Base-by-base conservation (phyloP, 2,797 vertebrate genomes). In the Arctocebus calabarensis region DNA sequence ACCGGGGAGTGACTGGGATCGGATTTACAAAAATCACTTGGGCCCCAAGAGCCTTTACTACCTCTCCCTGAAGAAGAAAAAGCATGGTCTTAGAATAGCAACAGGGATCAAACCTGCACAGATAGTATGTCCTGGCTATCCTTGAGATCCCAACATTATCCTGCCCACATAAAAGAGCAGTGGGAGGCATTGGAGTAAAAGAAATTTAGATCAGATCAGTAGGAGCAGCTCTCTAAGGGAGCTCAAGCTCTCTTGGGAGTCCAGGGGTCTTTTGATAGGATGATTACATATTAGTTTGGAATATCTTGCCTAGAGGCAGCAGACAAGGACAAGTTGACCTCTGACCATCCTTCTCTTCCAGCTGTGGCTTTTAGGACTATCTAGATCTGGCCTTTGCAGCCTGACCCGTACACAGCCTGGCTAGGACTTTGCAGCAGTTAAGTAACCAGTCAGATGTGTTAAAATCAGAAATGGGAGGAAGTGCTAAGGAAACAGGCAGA, bases 391-490 rank as follows among this genome's bases (percentile, higher is more conserved):
- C 71, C 25, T 70, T 64, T 81, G 32, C 22, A 92, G 79, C 37
- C 73, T 94, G 90, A 62, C 34, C 40, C 61, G 71, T 4, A 5
- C 57, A 79, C 29, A 90, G 73, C 59, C 71, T 27, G 62, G 32
- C 75, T 32, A 52, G 75, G 52, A 84, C 87, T 75, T 90, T 90
- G 87, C 43, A 45, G 66, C 90, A 81, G 37, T 83, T 83, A 78
- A 96, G 64, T 79, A 94, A 88, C 81, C 29, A 5, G 55, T 87
- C 95, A 94, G 95, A 96, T 96, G 89, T 90, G 32, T 83, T 94
- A 62, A 75, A 95, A 48, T 94, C 85, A 74, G 90, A 95, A 84
- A 79, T 45, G 48, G 43, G 93, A 96, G 97, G 97, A 97, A 96
- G 84, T 66, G 61, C 70, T 61, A 52, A 91, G 97, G 96, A 97